Percentiles rank a stretch among this genome's conserved stretches.
Conservation (phyloP, 2,113 vertebrate genomes). For the Heteronetta atricapilla region DNA sequence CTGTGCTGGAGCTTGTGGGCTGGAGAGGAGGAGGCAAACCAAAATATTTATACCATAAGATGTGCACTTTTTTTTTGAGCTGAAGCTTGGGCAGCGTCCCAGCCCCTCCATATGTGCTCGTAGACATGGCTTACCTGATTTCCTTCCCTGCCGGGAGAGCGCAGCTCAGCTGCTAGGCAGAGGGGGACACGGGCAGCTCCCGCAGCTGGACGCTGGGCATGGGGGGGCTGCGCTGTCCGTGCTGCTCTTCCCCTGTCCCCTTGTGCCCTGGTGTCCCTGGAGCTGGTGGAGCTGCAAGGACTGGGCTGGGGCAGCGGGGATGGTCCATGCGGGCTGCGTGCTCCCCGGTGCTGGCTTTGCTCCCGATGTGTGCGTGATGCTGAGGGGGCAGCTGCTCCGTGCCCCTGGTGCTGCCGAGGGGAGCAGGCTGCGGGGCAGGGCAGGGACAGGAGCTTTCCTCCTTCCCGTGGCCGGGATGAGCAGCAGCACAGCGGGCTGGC, state of each 20-base stretch:
- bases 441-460: too few relatives aligned
- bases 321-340: fast-evolving
- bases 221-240: not conserved
- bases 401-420: too few relatives aligned
- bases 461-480: too few relatives aligned
- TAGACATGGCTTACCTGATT: conserved; percentile 27
- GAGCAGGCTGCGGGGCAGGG: too few relatives aligned
- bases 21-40: conserved; percentile 47
- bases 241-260: not conserved
- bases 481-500: too few relatives aligned
- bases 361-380: too few relatives aligned
- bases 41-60: conserved; percentile 61
- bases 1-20: conserved; percentile 1
- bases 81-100: conserved; percentile 60
- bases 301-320: not conserved
- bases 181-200: not conserved
- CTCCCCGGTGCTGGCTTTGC: too few relatives aligned
- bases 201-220: fast-evolving
- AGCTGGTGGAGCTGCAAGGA: not conserved
- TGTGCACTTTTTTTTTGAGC: conserved; percentile 38
- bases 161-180: not conserved
- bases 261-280: fast-evolving
- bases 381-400: too few relatives aligned
- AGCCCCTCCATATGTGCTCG: conserved; percentile 32
- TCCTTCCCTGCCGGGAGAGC: not conserved